Conservation (phyloP, 2,888 invertebrate species). For the Congeria kusceri region DNA sequence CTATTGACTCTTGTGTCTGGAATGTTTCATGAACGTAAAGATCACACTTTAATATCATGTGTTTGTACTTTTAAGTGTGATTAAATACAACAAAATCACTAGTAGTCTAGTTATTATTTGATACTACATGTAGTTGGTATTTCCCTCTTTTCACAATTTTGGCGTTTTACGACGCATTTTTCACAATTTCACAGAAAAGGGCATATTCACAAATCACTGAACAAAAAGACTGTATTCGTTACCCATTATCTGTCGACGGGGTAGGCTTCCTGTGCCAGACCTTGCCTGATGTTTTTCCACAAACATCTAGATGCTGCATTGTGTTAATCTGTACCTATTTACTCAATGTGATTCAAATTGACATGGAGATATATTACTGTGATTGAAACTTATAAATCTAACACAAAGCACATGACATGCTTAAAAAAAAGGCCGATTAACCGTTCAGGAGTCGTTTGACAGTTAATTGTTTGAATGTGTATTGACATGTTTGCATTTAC, state of each 20-base stretch:
- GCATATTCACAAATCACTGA: too few relatives aligned
- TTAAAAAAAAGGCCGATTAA: not conserved
- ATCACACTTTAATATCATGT: too few relatives aligned
- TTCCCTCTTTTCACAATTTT: too few relatives aligned
- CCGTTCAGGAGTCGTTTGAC: conserved; percentile 11
- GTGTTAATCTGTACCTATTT: conserved; percentile 6
- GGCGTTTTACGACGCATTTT: too few relatives aligned
- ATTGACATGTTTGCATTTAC: conserved; percentile 68
- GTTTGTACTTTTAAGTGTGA: too few relatives aligned
- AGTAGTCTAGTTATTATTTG: too few relatives aligned
- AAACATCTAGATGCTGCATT: conserved; percentile 80
- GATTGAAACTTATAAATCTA: not conserved
- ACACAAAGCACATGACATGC: not conserved
- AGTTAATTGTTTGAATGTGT: conserved; percentile 45
- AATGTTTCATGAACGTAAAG: too few relatives aligned
- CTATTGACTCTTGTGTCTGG: too few relatives aligned
- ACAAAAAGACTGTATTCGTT: too few relatives aligned
- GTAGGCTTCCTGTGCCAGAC: conserved; percentile 83
- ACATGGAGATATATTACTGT: not conserved
- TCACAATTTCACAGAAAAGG: too few relatives aligned
- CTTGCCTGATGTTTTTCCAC: conserved; percentile 80
- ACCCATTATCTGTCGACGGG: conserved; percentile 82
- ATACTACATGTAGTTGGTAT: too few relatives aligned
- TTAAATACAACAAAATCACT: too few relatives aligned
- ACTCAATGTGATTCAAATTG: not conserved